A percentile compares a stretch with the other conserved stretches of the same genome.
phyloP scores from a whole-genome alignment of 2,113 vertebrate genomes.

The Tympanuchus pallidicinctus region DNA sequence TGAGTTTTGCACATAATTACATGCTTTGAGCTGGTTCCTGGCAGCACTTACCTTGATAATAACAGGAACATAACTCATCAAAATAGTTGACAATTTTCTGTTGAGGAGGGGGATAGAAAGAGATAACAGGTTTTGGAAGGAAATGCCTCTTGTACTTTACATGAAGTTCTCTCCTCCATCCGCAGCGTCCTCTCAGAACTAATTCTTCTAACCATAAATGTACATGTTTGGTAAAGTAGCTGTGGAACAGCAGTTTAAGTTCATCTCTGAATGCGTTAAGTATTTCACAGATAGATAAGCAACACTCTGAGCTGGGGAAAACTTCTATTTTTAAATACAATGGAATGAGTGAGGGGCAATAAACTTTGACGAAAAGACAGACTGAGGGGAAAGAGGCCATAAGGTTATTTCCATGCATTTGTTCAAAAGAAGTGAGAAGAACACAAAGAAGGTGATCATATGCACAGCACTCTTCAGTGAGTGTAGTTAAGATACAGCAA shows the following conservation, averaged over 20 bases:
- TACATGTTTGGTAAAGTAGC: background rate
- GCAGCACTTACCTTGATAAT: conserved; percentile 56
- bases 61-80: background rate
- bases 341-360: background rate
- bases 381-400: background rate
- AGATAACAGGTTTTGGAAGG: conserved; percentile 9
- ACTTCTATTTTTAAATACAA: conserved; percentile 16
- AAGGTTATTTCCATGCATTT: background rate
- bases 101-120: background rate
- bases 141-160: conserved; percentile 9
- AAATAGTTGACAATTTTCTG: background rate
- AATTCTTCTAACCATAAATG: conserved; percentile 1
- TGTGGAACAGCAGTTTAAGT: background rate
- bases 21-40: conserved; percentile 28
- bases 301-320: background rate
- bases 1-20: conserved; percentile 46
- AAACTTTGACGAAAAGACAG: background rate
- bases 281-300: background rate
- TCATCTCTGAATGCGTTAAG: background rate
- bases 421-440: background rate
- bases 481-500: background rate
- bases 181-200: background rate
- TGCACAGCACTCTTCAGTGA: background rate
- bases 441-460: background rate
- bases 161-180: background rate